Evolutionary conservation across 2,797 vertebrate species (phyloP).

Genomic region (Hemitrygon akajei): DNA sequence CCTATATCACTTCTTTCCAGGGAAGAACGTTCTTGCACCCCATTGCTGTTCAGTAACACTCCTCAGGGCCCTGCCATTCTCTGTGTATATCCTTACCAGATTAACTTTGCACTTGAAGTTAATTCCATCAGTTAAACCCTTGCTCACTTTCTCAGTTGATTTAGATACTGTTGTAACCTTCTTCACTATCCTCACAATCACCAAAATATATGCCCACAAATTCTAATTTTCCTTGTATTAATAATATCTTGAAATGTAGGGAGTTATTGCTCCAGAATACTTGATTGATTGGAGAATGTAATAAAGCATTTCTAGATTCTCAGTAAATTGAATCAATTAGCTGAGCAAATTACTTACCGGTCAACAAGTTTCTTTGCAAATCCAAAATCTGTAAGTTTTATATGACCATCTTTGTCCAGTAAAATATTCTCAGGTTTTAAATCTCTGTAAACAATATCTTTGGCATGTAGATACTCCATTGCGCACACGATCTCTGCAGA

Average conservation of each 20-base stretch:
- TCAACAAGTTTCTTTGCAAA: slow-evolving; percentile 93
- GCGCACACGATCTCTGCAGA: slow-evolving; percentile 84
- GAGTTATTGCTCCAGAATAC: background rate
- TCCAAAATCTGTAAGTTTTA: slow-evolving; percentile 92
- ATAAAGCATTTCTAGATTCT: background rate
- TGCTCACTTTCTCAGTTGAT: too few species aligned
- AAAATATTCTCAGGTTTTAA: slow-evolving; percentile 96
- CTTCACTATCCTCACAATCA: too few species aligned
- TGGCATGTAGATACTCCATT: slow-evolving; percentile 88
- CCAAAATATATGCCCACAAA: too few species aligned
- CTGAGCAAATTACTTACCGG: slow-evolving; percentile 59
- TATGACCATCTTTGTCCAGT: slow-evolving; percentile 85
- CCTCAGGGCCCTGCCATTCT: too few species aligned
- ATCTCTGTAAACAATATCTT: slow-evolving; percentile 89
- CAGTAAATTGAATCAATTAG: background rate
- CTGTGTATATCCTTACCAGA: too few species aligned
- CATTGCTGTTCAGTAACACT: too few species aligned
- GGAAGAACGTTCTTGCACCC: too few species aligned
- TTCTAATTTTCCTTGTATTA: background rate
- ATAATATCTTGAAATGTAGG: background rate
- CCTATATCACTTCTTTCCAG: too few species aligned
- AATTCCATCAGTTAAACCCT: too few species aligned
- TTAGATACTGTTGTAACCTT: too few species aligned
- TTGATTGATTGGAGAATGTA: background rate
- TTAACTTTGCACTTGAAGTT: too few species aligned